These are phyloP conservation scores for Siniperca obscura DNA, from an alignment of 2,797 vertebrate species.

Conservation along the genomic window DNA sequence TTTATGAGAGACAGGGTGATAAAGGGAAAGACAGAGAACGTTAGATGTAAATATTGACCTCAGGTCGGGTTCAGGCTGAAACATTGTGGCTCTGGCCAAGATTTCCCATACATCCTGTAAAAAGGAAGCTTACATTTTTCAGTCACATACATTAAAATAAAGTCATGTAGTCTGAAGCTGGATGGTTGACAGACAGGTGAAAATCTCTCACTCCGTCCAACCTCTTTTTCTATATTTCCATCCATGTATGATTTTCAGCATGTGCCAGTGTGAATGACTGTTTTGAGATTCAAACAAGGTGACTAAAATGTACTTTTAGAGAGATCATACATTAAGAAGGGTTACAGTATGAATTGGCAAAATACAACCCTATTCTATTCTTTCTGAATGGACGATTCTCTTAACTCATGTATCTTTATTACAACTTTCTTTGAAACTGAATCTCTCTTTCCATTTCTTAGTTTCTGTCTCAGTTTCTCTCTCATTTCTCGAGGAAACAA, in stretches of 20 bases:
- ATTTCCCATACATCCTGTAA: neutral
- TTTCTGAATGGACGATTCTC: neutral
- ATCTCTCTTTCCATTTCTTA: conserved; percentile 22
- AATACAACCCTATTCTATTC: neutral
- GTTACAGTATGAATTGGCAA: neutral
- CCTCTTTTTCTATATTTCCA: neutral
- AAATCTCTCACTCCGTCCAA: neutral
- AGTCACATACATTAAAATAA: neutral
- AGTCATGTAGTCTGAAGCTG: neutral
- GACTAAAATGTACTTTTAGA: neutral
- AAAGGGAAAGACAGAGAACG: neutral
- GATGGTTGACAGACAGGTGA: neutral
- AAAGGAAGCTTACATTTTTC: neutral
- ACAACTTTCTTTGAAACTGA: conserved; percentile 11
- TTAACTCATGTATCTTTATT: neutral
- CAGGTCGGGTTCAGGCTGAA: neutral
- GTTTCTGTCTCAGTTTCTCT: conserved; percentile 34
- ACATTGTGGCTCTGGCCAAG: neutral
- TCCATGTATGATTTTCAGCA: neutral
- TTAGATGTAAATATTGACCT: neutral
- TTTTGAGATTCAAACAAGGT: neutral
- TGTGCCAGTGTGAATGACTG: neutral
- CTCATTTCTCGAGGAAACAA: conserved; percentile 52
- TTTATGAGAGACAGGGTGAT: neutral
- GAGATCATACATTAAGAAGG: neutral